Conservation (phyloP, 2,113 vertebrate species). For the Pithys albifrons region DNA sequence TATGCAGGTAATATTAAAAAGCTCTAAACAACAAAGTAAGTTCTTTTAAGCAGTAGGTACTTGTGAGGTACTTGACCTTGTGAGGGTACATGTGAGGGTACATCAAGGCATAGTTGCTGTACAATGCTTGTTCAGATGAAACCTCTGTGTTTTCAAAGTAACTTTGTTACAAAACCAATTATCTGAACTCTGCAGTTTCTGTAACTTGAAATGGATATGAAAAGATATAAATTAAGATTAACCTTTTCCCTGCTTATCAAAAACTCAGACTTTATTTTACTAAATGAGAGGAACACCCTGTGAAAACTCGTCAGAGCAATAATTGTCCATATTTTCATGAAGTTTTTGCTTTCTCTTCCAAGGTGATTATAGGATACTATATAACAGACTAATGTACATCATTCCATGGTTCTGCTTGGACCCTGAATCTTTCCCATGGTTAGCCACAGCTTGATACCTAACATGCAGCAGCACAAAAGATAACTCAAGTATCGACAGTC, state of each 20-base stretch:
- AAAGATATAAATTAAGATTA: slow-evolving; percentile 42
- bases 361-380: slow-evolving; percentile 44
- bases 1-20: neutral
- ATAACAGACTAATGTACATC: neutral
- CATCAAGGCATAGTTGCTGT: neutral
- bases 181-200: neutral
- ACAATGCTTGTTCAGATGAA: neutral
- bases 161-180: neutral
- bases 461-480: neutral
- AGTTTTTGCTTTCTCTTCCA: slow-evolving; percentile 46
- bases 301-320: slow-evolving; percentile 53
- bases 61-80: neutral
- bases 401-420: slow-evolving; percentile 9
- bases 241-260: slow-evolving; percentile 33
- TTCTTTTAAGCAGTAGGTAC: neutral
- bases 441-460: neutral
- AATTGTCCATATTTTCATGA: slow-evolving; percentile 64
- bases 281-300: neutral
- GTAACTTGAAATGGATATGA: neutral
- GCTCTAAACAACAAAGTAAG: neutral
- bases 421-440: slow-evolving; percentile 1
- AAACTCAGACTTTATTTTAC: slow-evolving; percentile 51
- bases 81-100: neutral
- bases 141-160: neutral
- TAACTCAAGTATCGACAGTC: neutral